Evolutionary conservation across 2,113 vertebrate genomes (phyloP).

Genomic region (Pluvianellus socialis): DNA sequence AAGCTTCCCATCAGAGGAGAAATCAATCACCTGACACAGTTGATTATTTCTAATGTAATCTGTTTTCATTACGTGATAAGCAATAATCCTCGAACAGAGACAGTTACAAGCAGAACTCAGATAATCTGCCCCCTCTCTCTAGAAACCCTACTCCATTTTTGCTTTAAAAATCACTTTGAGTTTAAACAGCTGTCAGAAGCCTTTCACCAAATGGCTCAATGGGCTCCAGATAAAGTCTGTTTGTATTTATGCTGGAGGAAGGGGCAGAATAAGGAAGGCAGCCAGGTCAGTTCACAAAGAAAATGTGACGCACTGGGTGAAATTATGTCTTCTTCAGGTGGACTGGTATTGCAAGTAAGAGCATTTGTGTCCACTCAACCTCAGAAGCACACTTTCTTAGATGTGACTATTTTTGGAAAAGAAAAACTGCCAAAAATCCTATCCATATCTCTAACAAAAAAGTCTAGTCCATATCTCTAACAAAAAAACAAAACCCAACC

Average conservation of each 20-base stretch:
- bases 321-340: neutral
- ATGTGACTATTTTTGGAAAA: neutral
- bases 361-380: neutral
- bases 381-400: neutral
- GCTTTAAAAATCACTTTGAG: neutral
- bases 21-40: slow-evolving; percentile 21
- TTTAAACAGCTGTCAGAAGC: slow-evolving; percentile 40
- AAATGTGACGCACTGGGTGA: neutral
- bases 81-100: neutral
- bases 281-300: neutral
- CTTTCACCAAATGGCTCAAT: slow-evolving; percentile 1
- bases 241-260: slow-evolving; percentile 18
- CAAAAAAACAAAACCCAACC: neutral
- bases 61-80: slow-evolving; percentile 10
- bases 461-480: neutral
- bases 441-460: neutral
- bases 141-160: neutral
- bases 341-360: neutral
- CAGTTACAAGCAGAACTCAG: neutral
- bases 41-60: slow-evolving; percentile 32
- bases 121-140: neutral
- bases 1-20: neutral
- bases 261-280: neutral
- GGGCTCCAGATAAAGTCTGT: neutral
- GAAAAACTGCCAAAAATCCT: neutral